phyloP scores from a whole-genome alignment of 2,113 vertebrate species.

The Lophura nycthemera region DNA sequence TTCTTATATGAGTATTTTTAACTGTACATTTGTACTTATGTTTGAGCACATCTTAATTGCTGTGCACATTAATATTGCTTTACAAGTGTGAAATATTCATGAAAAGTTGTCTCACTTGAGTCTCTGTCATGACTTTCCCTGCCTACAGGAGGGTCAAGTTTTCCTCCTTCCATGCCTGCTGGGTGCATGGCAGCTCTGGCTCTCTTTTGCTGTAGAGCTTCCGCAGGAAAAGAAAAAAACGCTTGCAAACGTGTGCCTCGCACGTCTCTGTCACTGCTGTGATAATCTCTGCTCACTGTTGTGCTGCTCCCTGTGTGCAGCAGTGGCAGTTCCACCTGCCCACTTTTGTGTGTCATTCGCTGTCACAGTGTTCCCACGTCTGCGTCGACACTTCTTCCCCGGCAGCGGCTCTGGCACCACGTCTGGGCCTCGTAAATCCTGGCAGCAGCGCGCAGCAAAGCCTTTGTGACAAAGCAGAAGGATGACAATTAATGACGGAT shows the following conservation, averaged over 20 bases:
- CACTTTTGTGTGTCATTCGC: constrained; percentile 13
- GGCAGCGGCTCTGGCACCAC: neutral
- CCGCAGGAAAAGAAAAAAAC: neutral
- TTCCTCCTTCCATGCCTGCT: neutral
- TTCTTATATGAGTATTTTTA: neutral
- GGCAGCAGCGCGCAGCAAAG: neutral
- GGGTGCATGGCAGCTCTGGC: neutral
- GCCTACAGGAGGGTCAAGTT: neutral
- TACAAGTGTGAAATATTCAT: neutral
- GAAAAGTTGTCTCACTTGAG: neutral
- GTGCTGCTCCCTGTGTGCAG: fast-evolving
- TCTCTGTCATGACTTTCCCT: neutral
- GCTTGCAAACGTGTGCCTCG: fast-evolving
- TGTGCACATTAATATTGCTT: neutral
- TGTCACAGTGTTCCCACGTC: neutral
- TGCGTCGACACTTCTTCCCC: neutral
- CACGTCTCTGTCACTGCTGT: neutral
- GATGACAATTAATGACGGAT: constrained; percentile 1
- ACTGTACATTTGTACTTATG: fast-evolving
- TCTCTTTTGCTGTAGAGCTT: neutral
- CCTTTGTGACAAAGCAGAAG: constrained; percentile 1
- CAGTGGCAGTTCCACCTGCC: neutral
- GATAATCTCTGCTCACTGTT: neutral
- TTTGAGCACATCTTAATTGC: neutral
- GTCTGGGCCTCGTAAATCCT: constrained; percentile 41